These are phyloP conservation scores for Drosophila nebulosa DNA, from an alignment of 1,140 invertebrate genomes.

Conservation along the genomic window DNA sequence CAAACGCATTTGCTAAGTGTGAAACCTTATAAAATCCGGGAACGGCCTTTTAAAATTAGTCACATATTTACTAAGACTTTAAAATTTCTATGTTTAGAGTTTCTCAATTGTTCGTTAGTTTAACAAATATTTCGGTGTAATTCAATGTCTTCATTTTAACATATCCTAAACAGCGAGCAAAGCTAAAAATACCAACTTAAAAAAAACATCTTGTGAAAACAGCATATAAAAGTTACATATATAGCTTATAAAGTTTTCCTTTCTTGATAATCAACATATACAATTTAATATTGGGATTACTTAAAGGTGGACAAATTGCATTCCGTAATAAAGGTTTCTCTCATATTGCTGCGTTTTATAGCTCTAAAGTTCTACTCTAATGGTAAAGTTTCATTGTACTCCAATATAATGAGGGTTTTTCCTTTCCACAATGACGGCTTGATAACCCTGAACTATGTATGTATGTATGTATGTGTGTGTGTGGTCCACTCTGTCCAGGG, in stretches of 20 bases:
- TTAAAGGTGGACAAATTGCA: neutral
- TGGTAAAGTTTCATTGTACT: neutral
- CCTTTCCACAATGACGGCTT: neutral
- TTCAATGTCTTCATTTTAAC: no score
- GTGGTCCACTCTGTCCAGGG: neutral
- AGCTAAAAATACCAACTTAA: no score
- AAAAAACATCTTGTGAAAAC: no score
- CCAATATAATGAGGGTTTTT: neutral
- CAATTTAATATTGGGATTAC: neutral
- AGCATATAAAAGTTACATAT: neutral
- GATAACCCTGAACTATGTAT: neutral
- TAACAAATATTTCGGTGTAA: no score
- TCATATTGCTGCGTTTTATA: neutral
- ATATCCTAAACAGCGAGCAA: no score
- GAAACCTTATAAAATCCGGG: no score
- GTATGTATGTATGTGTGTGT: no score
- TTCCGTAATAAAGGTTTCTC: neutral
- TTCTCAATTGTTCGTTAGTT: no score
- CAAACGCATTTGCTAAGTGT: no score
- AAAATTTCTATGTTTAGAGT: no score
- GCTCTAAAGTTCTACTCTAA: neutral
- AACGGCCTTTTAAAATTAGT: no score
- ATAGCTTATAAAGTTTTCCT: neutral
- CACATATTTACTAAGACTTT: no score
- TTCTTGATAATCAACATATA: neutral